Evolutionary conservation across 2,797 vertebrate species (phyloP).

Genomic region (Geotrypetes seraphini): DNA sequence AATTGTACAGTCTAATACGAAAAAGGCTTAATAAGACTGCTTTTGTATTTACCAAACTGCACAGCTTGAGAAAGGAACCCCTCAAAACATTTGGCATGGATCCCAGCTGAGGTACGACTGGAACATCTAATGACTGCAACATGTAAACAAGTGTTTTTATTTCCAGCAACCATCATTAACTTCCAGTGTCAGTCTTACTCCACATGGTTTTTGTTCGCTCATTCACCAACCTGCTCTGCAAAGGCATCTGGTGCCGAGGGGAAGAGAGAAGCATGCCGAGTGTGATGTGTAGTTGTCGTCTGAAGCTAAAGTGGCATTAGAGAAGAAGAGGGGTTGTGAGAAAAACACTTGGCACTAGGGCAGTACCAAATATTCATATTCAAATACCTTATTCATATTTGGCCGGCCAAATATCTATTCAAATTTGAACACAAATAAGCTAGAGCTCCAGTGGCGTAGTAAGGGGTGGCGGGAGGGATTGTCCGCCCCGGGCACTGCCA

Average conservation of each 20-base stretch:
- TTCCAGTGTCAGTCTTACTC: conserved; percentile 57
- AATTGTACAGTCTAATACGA: conserved; percentile 57
- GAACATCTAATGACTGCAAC: conserved; percentile 64
- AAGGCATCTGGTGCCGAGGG: conserved; percentile 47
- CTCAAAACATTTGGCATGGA: conserved; percentile 69
- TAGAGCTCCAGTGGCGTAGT: too few relatives aligned
- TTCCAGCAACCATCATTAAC: conserved; percentile 65
- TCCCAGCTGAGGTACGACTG: conserved; percentile 65
- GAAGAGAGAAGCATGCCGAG: conserved; percentile 5
- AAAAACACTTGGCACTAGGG: too few relatives aligned
- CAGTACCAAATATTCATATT: too few relatives aligned
- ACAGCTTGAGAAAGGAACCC: conserved; percentile 68
- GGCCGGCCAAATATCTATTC: too few relatives aligned
- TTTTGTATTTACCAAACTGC: conserved; percentile 68
- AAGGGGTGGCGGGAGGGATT: too few relatives aligned
- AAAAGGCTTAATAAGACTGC: conserved; percentile 60
- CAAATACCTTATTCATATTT: too few relatives aligned
- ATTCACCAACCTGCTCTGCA: conserved; percentile 46
- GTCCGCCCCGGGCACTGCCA: too few relatives aligned
- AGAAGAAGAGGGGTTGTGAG: too few relatives aligned
- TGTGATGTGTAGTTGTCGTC: conserved; percentile 36
- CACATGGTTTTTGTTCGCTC: conserved; percentile 58
- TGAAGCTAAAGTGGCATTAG: conserved; percentile 41
- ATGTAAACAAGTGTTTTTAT: conserved; percentile 73
- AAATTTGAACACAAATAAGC: too few relatives aligned